phyloP scores from a whole-genome alignment of 2,113 vertebrate genomes.

The Emberiza fucata region DNA sequence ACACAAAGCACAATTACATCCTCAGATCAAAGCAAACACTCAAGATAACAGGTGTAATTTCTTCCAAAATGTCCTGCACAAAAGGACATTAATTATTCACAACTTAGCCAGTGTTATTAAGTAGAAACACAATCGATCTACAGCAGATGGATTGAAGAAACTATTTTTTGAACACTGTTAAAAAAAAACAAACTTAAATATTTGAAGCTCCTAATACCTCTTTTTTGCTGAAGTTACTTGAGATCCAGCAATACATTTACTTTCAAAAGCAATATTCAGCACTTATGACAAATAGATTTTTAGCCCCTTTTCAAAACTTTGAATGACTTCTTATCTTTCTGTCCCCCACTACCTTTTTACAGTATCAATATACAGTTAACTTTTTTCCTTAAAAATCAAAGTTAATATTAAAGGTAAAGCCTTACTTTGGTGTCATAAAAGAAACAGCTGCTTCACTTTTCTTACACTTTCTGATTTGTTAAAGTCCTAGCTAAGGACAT shows the following conservation, averaged over 20 bases:
- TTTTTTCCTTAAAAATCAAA: background rate
- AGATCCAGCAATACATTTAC: background rate
- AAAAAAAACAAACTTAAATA: background rate
- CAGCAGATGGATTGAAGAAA: background rate
- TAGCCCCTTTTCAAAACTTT: background rate
- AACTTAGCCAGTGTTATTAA: background rate
- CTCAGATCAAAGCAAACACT: background rate
- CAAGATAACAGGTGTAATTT: background rate
- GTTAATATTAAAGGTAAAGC: background rate
- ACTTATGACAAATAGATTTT: background rate
- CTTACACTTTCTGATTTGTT: background rate
- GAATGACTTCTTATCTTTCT: background rate
- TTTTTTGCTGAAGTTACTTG: background rate
- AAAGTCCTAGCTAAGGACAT: background rate
- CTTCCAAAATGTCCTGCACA: background rate
- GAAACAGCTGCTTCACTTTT: background rate
- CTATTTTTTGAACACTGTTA: background rate
- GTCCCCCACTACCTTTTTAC: background rate
- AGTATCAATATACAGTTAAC: background rate
- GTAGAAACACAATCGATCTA: background rate
- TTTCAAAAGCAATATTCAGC: background rate
- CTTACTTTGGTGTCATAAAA: background rate
- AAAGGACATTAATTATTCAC: background rate
- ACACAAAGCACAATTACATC: background rate
- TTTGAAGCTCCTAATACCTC: background rate